Evolutionary conservation across 2,888 invertebrate species (phyloP).

Genomic region (Noctuana brunneofusca): DNA sequence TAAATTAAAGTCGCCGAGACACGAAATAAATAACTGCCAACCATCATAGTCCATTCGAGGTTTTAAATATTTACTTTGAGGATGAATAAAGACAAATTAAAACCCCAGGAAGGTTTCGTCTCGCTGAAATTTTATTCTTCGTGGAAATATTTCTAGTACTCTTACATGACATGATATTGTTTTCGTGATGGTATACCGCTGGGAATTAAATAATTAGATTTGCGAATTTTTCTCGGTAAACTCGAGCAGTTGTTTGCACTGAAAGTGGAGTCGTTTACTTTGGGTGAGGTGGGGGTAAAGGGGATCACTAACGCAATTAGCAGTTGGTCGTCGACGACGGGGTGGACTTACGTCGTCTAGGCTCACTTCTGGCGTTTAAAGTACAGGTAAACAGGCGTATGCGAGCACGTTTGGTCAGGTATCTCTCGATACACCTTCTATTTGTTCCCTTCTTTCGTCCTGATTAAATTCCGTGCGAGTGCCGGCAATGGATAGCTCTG

Average conservation of each 20-base stretch:
- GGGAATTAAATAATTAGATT: slow-evolving; percentile 66
- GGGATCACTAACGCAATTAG: slow-evolving; percentile 75
- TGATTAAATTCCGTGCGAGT: slow-evolving; percentile 31
- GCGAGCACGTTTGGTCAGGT: slow-evolving; percentile 28
- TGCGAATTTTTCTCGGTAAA: slow-evolving; percentile 76
- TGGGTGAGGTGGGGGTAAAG: slow-evolving; percentile 48
- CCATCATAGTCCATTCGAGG: slow-evolving; percentile 28
- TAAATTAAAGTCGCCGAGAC: slow-evolving; percentile 28
- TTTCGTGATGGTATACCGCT: slow-evolving; percentile 51
- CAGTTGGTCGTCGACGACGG: slow-evolving; percentile 57
- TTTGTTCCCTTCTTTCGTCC: slow-evolving; percentile 24
- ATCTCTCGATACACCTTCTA: slow-evolving; percentile 22
- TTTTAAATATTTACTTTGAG: slow-evolving; percentile 32
- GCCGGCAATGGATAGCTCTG: slow-evolving; percentile 11
- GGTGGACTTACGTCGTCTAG: slow-evolving; percentile 50
- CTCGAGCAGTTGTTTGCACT: slow-evolving; percentile 76
- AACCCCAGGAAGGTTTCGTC: slow-evolving; percentile 16
- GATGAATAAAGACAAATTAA: slow-evolving; percentile 32
- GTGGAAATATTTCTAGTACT: slow-evolving; percentile 24
- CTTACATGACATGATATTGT: slow-evolving; percentile 39
- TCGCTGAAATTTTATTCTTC: slow-evolving; percentile 12
- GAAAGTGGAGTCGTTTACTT: slow-evolving; percentile 78
- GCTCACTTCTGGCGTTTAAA: slow-evolving; percentile 40
- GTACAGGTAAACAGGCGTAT: slow-evolving; percentile 29
- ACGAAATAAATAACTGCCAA: slow-evolving; percentile 30